These are phyloP conservation scores for Lamellibrachia satsuma DNA, from an alignment of 2,888 invertebrate genomes.

Conservation along the genomic window DNA sequence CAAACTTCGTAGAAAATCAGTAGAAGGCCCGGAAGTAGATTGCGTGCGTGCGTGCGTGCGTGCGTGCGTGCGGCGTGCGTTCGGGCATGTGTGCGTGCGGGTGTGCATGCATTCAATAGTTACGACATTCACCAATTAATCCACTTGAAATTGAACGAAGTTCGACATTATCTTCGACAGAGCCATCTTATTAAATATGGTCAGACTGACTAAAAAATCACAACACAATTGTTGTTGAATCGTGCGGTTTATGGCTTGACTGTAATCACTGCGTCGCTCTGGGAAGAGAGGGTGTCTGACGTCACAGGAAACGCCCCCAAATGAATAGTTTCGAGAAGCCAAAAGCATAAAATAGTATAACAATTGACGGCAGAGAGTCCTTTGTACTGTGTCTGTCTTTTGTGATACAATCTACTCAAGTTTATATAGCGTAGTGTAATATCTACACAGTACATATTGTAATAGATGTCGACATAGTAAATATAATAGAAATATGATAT, in stretches of 20 bases:
- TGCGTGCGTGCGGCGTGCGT: too few species aligned
- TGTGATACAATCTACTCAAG: background rate
- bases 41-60: too few species aligned
- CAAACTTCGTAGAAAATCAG: too few species aligned
- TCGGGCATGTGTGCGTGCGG: background rate
- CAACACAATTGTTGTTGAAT: background rate
- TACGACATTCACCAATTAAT: background rate
- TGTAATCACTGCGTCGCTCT: background rate
- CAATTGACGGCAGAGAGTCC: background rate
- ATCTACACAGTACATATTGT: too few species aligned
- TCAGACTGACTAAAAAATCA: background rate
- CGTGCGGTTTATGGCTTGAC: background rate
- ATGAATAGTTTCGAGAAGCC: background rate
- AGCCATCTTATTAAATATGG: background rate
- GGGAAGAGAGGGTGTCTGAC: background rate
- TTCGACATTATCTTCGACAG: background rate
- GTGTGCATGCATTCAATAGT: background rate
- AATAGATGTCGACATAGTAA: background rate
- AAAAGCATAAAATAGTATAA: background rate
- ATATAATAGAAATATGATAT: background rate
- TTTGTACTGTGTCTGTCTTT: background rate
- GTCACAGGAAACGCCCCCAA: background rate
- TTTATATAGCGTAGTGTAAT: background rate
- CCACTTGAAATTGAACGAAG: background rate
- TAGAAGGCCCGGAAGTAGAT: too few species aligned